Evolutionary conservation across 2,888 invertebrate genomes (phyloP), one percentile per base, ranked within the genome.

Genomic region (Drosophila fulvimacula): DNA sequence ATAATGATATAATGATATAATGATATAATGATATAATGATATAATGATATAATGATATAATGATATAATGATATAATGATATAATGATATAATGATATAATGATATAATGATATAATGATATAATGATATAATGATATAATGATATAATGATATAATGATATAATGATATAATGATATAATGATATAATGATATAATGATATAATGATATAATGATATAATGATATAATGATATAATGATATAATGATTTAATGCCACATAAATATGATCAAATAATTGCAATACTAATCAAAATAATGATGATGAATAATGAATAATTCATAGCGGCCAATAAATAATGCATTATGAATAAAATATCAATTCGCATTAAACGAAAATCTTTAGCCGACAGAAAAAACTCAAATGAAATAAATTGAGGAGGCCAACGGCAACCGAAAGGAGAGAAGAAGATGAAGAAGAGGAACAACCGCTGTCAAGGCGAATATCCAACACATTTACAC

Each of bases 261-360:
- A 6, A 9, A 52, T 21, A 24, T 38, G 15, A 51, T 24, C 10
- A 19, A 34, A 15, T 48, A 36, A 34, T 36, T 5, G 5, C 21
- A 4, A 30, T 9, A 21, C 21, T 51, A 36, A 36, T 24, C n/a
- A 10, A 5, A 32, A 30, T 48, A 30, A 24, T 52, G n/a, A 38
- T 52, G 11, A 24, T 13, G 38, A 52, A 17, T 38, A 38, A 52
- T 52, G 36, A 17, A 38, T 52, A 24, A 52, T 38, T 52, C 24
- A 52, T 38, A 0, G 24, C n/a, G 24, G 9, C 3, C 36, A 24
- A 24, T 52, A 52, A 52, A 52, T 52, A 52, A 38, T 52, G 52
- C 11, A 52, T 38, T 17, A 52, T 52, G 69, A 71, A 81, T 73
- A 73, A 61, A 60, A 73, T 60, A 75, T 75, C 55, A 68, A 60